Base-by-base conservation (phyloP, 2,113 vertebrate species). In the Barnardius zonarius region DNA sequence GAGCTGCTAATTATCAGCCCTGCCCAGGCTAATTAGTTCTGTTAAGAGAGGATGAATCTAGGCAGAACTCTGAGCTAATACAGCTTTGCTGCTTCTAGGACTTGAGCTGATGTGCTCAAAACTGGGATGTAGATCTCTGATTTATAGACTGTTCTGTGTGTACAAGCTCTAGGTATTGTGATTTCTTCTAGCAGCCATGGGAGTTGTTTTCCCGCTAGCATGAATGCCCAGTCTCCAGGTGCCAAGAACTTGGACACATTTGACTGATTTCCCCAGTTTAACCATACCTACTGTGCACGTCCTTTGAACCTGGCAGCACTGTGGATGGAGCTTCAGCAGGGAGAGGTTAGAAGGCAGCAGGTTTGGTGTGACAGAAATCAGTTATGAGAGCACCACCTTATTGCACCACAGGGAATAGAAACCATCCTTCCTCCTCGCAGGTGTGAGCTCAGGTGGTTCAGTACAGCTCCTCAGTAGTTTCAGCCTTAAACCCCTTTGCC, bases 11-110 rank as follows among this genome's bases (percentile, higher is more conserved):
- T 94, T 95, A 87, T 73, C 22, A 8, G 31, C 75, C 70, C 62
- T 85, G 41, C 82, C 70, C 37, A 33, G 66, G 81, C 81, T 96
- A 95, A 93, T 95, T 97, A 92, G 52, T 84, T 95, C 66, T 93
- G 66, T 92, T 75, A 67, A 72, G 83, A 78, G 19, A 68, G 7
- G 67, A 63, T 93, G 88, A 86, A 82, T 76, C 39, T 79, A 66
- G 64, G 31, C 48, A 84, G 77, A 88, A n/a, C 35, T 81, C 44
- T 95, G 52, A 75, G 51, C 25, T 86, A 81, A 54, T 78, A 74
- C 31, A 79, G 77, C 49, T 82, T 82, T 94, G 39, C 54, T 92
- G 30, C 41, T 89, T 86, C 28, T 66, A 37, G 57, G 31, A 48
- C 17, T 87, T 73, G 22, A 92, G 44, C 48, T 79, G 41, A 22